Evolutionary conservation across 2,888 invertebrate genomes (phyloP), one percentile per base, ranked within the genome.

Genomic region (Drosophila prostipennis): DNA sequence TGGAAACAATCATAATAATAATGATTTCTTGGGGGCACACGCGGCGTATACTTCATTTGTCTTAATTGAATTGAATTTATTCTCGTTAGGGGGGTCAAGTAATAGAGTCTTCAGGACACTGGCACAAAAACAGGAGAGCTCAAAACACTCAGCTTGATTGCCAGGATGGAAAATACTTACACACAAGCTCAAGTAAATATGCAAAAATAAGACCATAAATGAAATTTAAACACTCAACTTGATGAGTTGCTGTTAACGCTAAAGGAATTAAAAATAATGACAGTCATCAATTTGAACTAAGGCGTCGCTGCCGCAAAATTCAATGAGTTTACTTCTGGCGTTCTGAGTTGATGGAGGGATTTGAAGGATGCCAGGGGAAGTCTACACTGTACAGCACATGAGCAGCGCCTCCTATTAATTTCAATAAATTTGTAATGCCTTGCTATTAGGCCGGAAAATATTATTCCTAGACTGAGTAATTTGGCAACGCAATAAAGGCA

Each of bases 221-320:
- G 67, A 71, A 84, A 79, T 77, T 81, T 79, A 75, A 79, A 81
- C 85, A 84, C 87, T 87, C 72, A 77, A 71, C 77, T 81, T 87
- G 82, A 82, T 82, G 87, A 81, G 87, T 79, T 77, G 79, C 76
- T 74, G 76, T 74, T 87, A 81, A 79, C 69, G 87, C 65, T 72
- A 76, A 77, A 81, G 59, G 73, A 87, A 82, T 82, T 87, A 87
- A 87, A 79, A 77, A 63, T 79, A 77, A 84, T 76, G 81, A 74
- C 57, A 52, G 54, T 68, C 85, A 87, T 87, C 77, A 84, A 82
- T 87, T 81, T 69, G 13, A 48, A 46, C 68, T 34, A 45, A 40
- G 57, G 13, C 46, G 16, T n/a, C 34, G 49, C 29, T 58, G 53
- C 45, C 54, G 26, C 60, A 45, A 32, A 46, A 56, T 39, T 46